phyloP scores from a whole-genome alignment of 2,113 vertebrate species.

The Hypomesus transpacificus region DNA sequence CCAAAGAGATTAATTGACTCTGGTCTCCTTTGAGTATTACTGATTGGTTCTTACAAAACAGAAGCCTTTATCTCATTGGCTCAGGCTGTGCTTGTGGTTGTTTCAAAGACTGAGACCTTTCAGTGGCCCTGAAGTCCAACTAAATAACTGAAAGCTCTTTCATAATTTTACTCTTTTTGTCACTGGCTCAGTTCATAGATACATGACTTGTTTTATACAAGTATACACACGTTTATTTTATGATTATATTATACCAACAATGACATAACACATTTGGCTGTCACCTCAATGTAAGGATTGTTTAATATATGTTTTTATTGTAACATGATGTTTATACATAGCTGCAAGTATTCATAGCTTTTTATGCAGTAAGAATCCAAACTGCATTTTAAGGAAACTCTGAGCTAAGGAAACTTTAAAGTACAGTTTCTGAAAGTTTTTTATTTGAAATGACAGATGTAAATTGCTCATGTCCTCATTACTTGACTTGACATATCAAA shows the following conservation, averaged over 20 bases:
- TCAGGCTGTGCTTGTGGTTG: conserved; percentile 60
- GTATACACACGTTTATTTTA: neutral
- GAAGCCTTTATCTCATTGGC: conserved; percentile 70
- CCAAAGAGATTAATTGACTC: conserved; percentile 67
- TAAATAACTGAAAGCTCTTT: conserved; percentile 50
- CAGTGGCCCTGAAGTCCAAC: conserved; percentile 41
- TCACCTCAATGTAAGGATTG: no score
- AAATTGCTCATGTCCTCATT: conserved; percentile 16
- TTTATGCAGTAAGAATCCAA: no score
- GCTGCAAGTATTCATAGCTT: no score
- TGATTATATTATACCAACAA: no score
- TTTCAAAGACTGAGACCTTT: conserved; percentile 17
- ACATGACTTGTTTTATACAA: neutral
- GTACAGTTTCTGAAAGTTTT: neutral
- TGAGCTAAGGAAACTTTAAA: neutral
- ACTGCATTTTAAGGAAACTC: no score
- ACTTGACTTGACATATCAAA: conserved; percentile 19
- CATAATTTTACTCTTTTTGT: conserved; percentile 10
- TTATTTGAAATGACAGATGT: conserved; percentile 17
- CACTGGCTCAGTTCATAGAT: neutral
- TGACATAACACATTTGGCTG: no score
- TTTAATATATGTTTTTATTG: no score
- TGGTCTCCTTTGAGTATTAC: conserved; percentile 45
- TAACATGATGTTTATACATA: no score
- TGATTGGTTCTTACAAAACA: conserved; percentile 62